Evolutionary conservation across 2,888 invertebrate genomes (phyloP), one percentile per base, ranked within the genome.

Genomic region (Taphrorychus bicolor): DNA sequence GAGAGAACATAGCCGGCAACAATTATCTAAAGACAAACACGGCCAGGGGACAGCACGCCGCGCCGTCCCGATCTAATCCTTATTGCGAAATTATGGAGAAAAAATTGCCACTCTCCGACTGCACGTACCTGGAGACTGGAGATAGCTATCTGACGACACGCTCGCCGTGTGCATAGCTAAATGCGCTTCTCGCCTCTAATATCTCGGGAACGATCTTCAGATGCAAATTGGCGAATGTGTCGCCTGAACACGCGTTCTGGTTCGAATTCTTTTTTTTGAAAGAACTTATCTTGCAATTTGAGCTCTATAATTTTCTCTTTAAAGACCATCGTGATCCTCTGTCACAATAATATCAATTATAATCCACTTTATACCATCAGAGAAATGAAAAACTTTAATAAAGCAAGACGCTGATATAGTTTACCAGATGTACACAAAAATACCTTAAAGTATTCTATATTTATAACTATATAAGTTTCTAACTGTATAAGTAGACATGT

Each of bases 121-220:
- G 45, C 45, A 45, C 45, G 17, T 45, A 32, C 32, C 32, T 40
- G 16, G 5, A 48, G 59, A 59, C n/a, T 40, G 45, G 7, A 48
- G 59, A 59, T 59, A n/a, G n/a, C 14, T 23, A 53, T 42, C 53
- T 32, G 3, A 21, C 21, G 42, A 21, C 53, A 53, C 53, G 61
- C 45, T 53, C 17, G 40, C 24, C 61, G 61, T 61, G 54, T 54
- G 54, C 54, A 54, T 42, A 53, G 42, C 53, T 61, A 53, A 61
- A 53, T 61, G 61, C 53, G 19, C 16, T 61, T 61, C 61, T 40
- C 53, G 53, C 61, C 53, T 61, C 23, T n/a, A 51, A 32, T 59
- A 59, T 59, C 59, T 59, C 51, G 32, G 51, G 23, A 59, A 58
- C 58, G 51, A 51, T 51, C 51, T 51, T 23, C 22, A 24, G 51